These are phyloP conservation scores for Dendrocincla tyrannina DNA, from an alignment of 2,797 vertebrate genomes.

Conservation along the genomic window DNA sequence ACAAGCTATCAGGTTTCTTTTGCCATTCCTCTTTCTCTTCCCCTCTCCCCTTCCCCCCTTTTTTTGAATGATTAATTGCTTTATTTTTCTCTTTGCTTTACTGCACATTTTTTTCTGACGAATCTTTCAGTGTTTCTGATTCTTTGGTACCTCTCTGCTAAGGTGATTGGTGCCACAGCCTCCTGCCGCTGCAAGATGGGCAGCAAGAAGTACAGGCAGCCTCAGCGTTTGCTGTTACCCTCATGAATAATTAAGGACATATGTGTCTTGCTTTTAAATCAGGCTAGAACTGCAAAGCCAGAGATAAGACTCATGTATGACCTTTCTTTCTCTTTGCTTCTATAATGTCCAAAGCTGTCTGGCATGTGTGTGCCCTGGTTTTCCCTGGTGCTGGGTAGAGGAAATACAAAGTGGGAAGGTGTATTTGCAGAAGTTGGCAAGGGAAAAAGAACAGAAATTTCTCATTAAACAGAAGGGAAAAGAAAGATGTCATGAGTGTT, in stretches of 20 bases:
- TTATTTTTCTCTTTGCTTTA: not conserved
- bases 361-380: not conserved
- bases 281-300: not conserved
- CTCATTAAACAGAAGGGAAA: not conserved
- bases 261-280: not conserved
- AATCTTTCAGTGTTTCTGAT: not conserved
- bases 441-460: not conserved
- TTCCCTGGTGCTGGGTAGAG: not conserved
- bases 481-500: not conserved
- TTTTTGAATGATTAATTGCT: not conserved
- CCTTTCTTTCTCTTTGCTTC: constrained; percentile 14
- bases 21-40: not conserved
- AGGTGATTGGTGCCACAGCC: not conserved
- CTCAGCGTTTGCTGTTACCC: not conserved
- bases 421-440: not conserved
- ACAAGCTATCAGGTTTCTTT: not conserved
- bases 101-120: not conserved
- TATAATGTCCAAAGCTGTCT: not conserved
- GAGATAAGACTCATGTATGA: not conserved
- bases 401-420: not conserved
- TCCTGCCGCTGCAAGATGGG: not conserved
- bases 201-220: not conserved
- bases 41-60: not conserved
- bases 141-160: not conserved
- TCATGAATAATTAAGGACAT: constrained; percentile 33